Conservation (phyloP, 1,140 invertebrate genomes). For the Aphelenchoides fujianensis region DNA sequence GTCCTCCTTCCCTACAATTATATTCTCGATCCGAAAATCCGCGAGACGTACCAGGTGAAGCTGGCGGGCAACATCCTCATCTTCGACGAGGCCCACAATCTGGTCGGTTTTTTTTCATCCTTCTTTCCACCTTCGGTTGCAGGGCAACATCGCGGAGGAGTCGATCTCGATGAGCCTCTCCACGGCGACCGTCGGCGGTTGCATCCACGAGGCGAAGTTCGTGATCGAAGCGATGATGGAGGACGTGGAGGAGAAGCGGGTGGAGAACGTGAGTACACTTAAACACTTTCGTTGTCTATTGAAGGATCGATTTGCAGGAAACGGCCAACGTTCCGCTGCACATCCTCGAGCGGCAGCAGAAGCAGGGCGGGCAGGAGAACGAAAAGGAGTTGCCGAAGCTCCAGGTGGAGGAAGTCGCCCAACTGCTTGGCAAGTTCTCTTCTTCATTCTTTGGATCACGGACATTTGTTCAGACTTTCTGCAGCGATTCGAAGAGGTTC, state of each 20-base stretch:
- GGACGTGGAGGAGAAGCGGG: constrained; percentile 46
- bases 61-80: constrained; percentile 69
- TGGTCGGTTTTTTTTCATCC: constrained; percentile 64
- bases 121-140: constrained; percentile 27
- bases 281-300: no score
- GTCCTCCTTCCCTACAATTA: constrained; percentile 99
- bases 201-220: constrained; percentile 65
- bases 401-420: constrained; percentile 47
- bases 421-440: constrained; percentile 32
- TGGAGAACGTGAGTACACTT: constrained; percentile 36
- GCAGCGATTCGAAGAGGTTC: constrained; percentile 73
- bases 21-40: constrained; percentile 81
- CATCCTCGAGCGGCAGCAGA: constrained; percentile 68
- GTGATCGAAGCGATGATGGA: constrained; percentile 67
- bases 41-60: constrained; percentile 67
- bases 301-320: constrained; percentile 68
- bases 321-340: constrained; percentile 69
- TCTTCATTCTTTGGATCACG: constrained; percentile 51
- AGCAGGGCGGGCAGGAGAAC: constrained; percentile 62
- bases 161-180: constrained; percentile 81
- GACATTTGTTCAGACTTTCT: constrained; percentile 75
- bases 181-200: constrained; percentile 63
- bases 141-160: constrained; percentile 91
- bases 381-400: constrained; percentile 42
- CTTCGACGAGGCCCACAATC: constrained; percentile 97